These are phyloP conservation scores for Micromesistius poutassou DNA, from an alignment of 2,797 vertebrate genomes.

Conservation along the genomic window DNA sequence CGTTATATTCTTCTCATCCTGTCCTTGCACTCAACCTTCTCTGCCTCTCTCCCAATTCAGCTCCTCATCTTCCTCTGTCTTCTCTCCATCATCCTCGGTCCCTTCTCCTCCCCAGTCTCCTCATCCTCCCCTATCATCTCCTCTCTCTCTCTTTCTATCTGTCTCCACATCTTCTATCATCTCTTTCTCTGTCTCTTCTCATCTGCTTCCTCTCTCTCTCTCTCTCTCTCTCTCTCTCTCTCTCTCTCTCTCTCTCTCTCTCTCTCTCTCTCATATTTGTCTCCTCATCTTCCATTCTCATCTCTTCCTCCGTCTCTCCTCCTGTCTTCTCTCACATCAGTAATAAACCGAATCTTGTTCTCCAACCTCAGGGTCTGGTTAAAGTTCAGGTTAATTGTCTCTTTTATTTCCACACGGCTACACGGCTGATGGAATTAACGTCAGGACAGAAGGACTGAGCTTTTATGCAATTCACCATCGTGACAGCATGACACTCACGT, in stretches of 20 bases:
- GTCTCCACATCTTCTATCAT: background rate
- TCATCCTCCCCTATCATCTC: background rate
- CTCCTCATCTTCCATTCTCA: background rate
- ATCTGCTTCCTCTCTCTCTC: background rate
- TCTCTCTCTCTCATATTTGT: background rate
- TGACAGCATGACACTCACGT: background rate
- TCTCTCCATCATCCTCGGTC: background rate
- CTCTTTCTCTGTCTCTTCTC: background rate
- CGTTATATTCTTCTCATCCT: background rate
- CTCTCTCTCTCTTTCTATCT: background rate
- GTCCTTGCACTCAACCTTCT: background rate
- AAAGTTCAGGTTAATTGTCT: background rate
- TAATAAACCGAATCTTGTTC: conserved; percentile 4
- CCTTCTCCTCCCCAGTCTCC: background rate
- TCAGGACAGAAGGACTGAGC: background rate
- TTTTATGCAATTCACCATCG: background rate
- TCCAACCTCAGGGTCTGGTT: background rate
- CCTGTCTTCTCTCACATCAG: conserved; percentile 3
- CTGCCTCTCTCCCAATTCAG: background rate
- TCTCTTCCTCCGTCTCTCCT: background rate
- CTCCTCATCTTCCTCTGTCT: background rate
- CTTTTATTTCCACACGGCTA: background rate
- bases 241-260: background rate
- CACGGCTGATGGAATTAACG: background rate
- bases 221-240: background rate